These are phyloP conservation scores for Haemorhous mexicanus DNA, from an alignment of 2,113 vertebrate genomes.

Conservation along the genomic window DNA sequence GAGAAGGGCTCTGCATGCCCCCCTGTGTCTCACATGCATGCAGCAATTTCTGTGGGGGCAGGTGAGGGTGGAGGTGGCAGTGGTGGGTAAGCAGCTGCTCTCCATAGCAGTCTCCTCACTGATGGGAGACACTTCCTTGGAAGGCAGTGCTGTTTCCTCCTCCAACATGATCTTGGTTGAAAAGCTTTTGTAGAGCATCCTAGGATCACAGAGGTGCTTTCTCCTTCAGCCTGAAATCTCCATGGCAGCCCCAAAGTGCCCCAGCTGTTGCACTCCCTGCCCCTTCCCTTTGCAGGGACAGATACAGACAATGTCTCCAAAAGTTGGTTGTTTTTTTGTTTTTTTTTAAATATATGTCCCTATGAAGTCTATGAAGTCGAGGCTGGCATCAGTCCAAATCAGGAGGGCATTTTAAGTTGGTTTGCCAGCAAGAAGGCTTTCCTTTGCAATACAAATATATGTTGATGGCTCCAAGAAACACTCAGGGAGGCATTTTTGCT, in stretches of 20 bases:
- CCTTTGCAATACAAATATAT: neutral
- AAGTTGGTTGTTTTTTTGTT: neutral
- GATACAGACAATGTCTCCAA: neutral
- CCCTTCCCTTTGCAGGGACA: neutral
- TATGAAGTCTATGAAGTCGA: neutral
- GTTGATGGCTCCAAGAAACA: neutral
- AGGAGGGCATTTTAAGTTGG: neutral
- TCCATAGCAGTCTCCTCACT: neutral
- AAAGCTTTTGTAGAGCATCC: neutral
- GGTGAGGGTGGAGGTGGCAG: neutral
- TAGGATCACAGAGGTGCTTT: neutral
- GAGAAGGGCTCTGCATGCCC: neutral
- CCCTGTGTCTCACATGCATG: neutral
- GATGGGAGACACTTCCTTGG: neutral
- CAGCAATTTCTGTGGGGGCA: neutral
- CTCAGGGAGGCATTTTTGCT: neutral
- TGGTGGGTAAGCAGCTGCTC: neutral
- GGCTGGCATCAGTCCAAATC: neutral
- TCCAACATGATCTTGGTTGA: neutral
- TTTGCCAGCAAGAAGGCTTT: neutral
- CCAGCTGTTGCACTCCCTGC: neutral
- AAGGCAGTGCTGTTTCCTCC: neutral
- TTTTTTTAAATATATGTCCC: neutral
- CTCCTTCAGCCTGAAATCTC: neutral
- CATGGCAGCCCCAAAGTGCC: neutral